Evolutionary conservation across 2,113 vertebrate genomes (phyloP), one percentile per base, ranked within the genome.

Genomic region (Elgaria multicarinata): DNA sequence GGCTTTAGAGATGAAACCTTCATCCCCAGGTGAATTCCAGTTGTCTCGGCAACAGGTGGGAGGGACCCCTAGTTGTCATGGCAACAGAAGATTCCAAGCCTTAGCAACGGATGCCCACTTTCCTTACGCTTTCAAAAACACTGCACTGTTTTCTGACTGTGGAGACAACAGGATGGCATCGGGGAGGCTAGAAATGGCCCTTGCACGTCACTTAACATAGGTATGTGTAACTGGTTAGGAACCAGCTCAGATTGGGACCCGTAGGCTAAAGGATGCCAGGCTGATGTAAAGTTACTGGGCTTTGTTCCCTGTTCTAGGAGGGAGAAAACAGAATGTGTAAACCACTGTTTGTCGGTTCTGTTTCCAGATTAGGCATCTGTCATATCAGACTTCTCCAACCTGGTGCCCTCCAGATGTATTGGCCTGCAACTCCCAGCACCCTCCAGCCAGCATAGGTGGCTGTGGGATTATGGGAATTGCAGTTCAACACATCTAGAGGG

Each of bases 21-120:
- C 69, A 83, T 83, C 53, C 53, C 24, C 69, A 64, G 39, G 87
- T 55, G 87, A 88, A 75, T 83, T 89, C 39, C 42, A 46, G 36
- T 88, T 89, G 39, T 44, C 67, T 74, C 26, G 79, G 87, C 39
- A 75, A 72, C 78, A 44, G 67, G n/a, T 72, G 33, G 50, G 39
- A 26, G 26, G 24, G 64, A 39, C 28, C 44, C 53, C 53, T 39
- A 62, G 78, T 74, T n/a, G n/a, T 24, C 78, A 33, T 82, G 46
- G 36, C 50, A 82, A 83, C 39, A 36, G 75, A 83, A 4, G 39
- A 62, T 50, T 3, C 46, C 7, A 71, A 33, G 7, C 42, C 67
- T 83, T 26, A 64, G 53, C 53, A 46, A 26, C 69, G 8, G 8
- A 58, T 31, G n/a, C 0, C 6, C 18, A n/a, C 28, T 50, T 74